These are phyloP conservation scores for Melanotaenia boesemani DNA, from an alignment of 2,797 vertebrate genomes.

Conservation along the genomic window DNA sequence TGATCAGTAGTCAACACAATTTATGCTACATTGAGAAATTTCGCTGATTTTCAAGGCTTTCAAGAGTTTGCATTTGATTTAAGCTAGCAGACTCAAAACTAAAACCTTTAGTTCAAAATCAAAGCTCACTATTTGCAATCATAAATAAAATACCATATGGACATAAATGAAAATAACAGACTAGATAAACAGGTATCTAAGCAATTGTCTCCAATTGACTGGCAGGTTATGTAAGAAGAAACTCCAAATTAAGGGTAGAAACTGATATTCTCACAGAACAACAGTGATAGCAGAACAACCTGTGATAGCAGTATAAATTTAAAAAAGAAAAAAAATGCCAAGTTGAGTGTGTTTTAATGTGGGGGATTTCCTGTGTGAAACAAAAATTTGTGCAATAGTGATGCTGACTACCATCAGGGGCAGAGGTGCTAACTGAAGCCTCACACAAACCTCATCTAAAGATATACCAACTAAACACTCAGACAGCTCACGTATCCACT, in stretches of 20 bases:
- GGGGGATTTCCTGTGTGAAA: conserved; percentile 33
- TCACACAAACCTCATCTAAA: conserved; percentile 20
- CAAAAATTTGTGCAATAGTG: conserved; percentile 6
- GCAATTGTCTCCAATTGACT: neutral
- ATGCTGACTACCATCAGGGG: conserved; percentile 15
- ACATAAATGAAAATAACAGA: conserved; percentile 3
- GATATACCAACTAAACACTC: conserved; percentile 24
- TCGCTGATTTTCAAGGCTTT: neutral
- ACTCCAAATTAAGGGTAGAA: neutral
- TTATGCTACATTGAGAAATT: neutral
- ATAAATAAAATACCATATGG: neutral
- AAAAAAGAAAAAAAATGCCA: neutral
- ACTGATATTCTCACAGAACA: neutral
- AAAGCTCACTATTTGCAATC: conserved; percentile 2
- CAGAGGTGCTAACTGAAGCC: conserved; percentile 30
- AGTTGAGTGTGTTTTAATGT: neutral
- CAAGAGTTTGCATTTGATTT: neutral
- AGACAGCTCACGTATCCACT: neutral
- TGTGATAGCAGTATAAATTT: conserved; percentile 3
- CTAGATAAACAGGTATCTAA: neutral
- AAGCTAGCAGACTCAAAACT: neutral
- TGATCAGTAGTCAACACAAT: neutral
- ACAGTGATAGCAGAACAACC: neutral
- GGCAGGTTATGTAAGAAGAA: neutral
- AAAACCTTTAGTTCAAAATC: conserved; percentile 9